phyloP scores from a whole-genome alignment of 2,797 vertebrate genomes.

The Microtus californicus region DNA sequence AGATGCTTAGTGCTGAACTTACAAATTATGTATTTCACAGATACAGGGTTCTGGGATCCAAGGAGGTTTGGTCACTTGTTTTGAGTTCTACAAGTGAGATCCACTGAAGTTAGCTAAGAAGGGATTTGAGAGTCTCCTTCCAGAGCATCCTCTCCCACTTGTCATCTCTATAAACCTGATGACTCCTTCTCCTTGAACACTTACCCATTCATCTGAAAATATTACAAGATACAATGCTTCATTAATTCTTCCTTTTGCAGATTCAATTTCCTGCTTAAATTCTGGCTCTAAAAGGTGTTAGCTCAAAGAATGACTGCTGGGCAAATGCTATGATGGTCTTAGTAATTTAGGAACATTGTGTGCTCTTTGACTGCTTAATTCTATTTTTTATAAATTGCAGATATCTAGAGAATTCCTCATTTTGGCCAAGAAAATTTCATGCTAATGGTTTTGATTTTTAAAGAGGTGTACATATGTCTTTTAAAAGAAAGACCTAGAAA shows the following conservation, averaged over 20 bases:
- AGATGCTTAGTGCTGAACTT: background rate
- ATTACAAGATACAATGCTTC: constrained; percentile 57
- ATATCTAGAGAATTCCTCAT: constrained; percentile 79
- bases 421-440: constrained; percentile 78
- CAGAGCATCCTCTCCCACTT: background rate
- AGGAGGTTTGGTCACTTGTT: background rate
- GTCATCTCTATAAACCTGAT: constrained; percentile 66
- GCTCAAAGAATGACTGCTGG: constrained; percentile 70
- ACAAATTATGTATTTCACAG: constrained; percentile 22
- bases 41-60: background rate
- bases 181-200: constrained; percentile 82
- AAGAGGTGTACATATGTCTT: constrained; percentile 70
- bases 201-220: constrained; percentile 72
- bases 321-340: constrained; percentile 74
- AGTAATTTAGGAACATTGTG: constrained; percentile 73
- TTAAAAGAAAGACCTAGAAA: constrained; percentile 82
- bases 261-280: constrained; percentile 76
- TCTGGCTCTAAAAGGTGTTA: constrained; percentile 62
- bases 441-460: constrained; percentile 79
- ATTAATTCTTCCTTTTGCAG: constrained; percentile 69
- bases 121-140: background rate
- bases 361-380: constrained; percentile 78
- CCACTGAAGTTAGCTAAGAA: background rate
- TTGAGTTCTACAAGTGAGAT: background rate
- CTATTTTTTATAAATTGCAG: constrained; percentile 74